Conservation (phyloP, 2,113 vertebrate genomes). For the Eretmodus cyanostictus region DNA sequence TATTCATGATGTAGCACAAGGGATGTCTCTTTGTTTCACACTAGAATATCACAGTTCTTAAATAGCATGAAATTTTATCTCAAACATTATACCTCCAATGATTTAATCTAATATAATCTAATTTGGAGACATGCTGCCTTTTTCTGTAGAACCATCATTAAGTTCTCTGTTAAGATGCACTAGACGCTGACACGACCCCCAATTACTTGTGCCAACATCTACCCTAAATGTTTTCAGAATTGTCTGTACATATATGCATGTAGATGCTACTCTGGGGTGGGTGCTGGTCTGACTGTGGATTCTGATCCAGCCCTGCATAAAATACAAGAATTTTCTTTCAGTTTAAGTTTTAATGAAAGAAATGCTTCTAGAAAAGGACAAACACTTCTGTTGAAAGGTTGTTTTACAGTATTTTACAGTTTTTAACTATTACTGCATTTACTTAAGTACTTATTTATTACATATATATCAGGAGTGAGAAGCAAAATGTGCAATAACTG, state of each 20-base stretch:
- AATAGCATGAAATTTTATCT: background rate
- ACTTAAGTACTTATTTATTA: background rate
- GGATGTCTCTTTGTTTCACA: background rate
- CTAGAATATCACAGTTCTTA: rapidly evolving
- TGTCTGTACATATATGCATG: background rate
- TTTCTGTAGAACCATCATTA: background rate
- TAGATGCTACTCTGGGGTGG: background rate
- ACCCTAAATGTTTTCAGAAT: background rate
- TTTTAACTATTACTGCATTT: background rate
- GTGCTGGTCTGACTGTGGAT: background rate
- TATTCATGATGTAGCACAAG: background rate
- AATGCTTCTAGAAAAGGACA: background rate
- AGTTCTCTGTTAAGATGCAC: no score
- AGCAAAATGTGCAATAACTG: background rate
- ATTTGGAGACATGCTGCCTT: background rate
- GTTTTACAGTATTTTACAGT: background rate
- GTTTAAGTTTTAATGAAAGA: background rate
- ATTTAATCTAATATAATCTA: background rate
- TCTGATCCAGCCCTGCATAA: background rate
- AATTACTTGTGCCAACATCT: background rate
- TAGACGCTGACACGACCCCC: background rate
- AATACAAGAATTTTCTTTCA: background rate
- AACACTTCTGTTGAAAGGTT: background rate
- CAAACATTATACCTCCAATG: rapidly evolving
- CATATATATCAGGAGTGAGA: background rate